phyloP scores from a whole-genome alignment of 2,888 invertebrate species.

The Petrophora chlorosata region DNA sequence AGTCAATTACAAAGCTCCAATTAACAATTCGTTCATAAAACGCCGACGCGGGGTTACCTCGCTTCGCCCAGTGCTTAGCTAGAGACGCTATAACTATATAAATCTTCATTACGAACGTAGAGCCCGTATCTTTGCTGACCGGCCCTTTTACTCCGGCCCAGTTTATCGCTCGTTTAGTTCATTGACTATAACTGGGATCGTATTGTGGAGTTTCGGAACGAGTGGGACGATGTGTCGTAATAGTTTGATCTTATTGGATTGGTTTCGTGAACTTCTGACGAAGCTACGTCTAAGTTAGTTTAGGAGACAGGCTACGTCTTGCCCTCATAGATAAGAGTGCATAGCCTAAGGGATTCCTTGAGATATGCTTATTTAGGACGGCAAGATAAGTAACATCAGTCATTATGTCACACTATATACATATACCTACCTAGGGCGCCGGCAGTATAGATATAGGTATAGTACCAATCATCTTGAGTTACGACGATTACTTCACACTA shows the following conservation, averaged over 20 bases:
- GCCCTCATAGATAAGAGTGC: no score
- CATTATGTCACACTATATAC: no score
- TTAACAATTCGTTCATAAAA: constrained; percentile 19
- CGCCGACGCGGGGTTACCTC: constrained; percentile 12
- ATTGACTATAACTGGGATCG: constrained; percentile 47
- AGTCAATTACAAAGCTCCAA: constrained; percentile 16
- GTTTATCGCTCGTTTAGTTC: constrained; percentile 48
- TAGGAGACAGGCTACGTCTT: no score
- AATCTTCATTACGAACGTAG: constrained; percentile 60
- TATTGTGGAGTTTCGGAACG: constrained; percentile 28
- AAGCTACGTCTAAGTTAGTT: no score
- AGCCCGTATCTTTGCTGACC: constrained; percentile 49
- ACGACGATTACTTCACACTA: no score
- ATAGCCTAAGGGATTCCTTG: no score
- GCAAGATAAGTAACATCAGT: no score
- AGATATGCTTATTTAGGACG: no score
- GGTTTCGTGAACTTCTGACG: no score
- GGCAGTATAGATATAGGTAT: no score
- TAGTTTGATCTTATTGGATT: neutral
- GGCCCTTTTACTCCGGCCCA: constrained; percentile 51
- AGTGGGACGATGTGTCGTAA: constrained; percentile 19
- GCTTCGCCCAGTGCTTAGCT: constrained; percentile 20
- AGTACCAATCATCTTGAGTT: neutral
- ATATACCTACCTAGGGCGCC: no score
- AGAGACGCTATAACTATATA: constrained; percentile 49